Base-by-base conservation (phyloP, 2,888 invertebrate genomes). In the Anarsia innoxiella region DNA sequence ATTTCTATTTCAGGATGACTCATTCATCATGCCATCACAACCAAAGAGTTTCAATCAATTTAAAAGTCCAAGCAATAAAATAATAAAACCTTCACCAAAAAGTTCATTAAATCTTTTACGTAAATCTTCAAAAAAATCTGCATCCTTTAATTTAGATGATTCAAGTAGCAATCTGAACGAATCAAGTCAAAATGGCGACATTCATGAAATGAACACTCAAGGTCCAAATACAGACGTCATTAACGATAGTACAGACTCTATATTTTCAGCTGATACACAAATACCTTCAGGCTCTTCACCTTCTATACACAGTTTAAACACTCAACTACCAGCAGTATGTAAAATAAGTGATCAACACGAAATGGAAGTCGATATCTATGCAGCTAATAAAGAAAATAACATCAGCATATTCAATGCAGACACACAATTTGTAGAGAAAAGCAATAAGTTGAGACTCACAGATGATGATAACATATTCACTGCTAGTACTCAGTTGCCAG, bases 1-100 rank as follows among this genome's bases (percentile, higher is more conserved):
- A n/a, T 19, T 31, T 36, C 25, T 23, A 41, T 78, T 72, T 13
- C 67, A 83, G 83, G 83, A 84, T 36, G 80, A 80, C 32, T 82
- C 83, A 0, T 72, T 76, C 42, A 53, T 75, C 37, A 57, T 56
- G 28, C 58, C 68, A 36, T 69, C 76, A 41, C 76, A 77, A 47
- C 53, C 60, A 8, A 67, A 62, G 48, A 25, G 37, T 43, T 35
- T 47, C 44, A 39, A 53, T 41, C 52, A 51, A 37, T 59, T 62
- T 33, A 62, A 58, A 54, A 62, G 59, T 45, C 54, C 70, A 8
- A 66, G 56, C 19, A 59, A 53, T 26, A 59, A 66, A 10, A 71
- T 67, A 39, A 53, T 72, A 36, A 80, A 76, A 53, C 55, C 65
- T 2, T 59, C 61, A 31, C 59, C 53, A 2, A 76, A 65, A 51